phyloP scores from a whole-genome alignment of 2,888 invertebrate species.

The Yponomeuta malinellus region DNA sequence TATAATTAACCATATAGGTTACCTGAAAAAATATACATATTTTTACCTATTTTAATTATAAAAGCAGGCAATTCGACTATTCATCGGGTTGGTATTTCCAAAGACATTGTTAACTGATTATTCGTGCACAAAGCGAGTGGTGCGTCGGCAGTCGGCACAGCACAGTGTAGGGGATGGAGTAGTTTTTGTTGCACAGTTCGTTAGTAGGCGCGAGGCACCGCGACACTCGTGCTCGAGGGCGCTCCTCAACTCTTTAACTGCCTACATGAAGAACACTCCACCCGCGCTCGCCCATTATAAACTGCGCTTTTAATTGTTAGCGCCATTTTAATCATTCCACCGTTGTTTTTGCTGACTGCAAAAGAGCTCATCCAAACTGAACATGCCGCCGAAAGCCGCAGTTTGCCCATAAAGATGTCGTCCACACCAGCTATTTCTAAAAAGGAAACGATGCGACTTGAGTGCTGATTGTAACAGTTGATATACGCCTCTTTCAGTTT shows the following conservation, averaged over 20 bases:
- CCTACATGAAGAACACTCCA: conserved; percentile 73
- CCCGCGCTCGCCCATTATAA: conserved; percentile 72
- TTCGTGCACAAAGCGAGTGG: conserved; percentile 4
- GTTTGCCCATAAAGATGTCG: not conserved
- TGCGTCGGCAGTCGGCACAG: conserved; percentile 3
- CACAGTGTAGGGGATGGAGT: conserved; percentile 27
- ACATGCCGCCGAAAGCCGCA: not conserved
- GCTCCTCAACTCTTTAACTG: conserved; percentile 75
- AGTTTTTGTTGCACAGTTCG: conserved; percentile 55
- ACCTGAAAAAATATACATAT: too few relatives aligned
- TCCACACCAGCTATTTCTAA: not conserved
- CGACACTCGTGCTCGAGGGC: conserved; percentile 61
- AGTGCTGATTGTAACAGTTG: conserved; percentile 18
- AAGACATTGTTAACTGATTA: conserved; percentile 15
- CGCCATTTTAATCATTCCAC: conserved; percentile 65
- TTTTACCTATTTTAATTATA: too few relatives aligned
- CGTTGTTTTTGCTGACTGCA: not conserved
- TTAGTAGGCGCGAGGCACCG: conserved; percentile 44
- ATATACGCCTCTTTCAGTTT: not conserved
- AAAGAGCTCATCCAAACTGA: not conserved
- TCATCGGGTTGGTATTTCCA: not conserved
- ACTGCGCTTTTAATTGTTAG: conserved; percentile 74
- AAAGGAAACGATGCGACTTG: not conserved
- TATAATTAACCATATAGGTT: too few relatives aligned
- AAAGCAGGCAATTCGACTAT: too few relatives aligned